These are phyloP conservation scores for Lycophotia porphyrea DNA, from an alignment of 2,888 invertebrate genomes.

Conservation along the genomic window DNA sequence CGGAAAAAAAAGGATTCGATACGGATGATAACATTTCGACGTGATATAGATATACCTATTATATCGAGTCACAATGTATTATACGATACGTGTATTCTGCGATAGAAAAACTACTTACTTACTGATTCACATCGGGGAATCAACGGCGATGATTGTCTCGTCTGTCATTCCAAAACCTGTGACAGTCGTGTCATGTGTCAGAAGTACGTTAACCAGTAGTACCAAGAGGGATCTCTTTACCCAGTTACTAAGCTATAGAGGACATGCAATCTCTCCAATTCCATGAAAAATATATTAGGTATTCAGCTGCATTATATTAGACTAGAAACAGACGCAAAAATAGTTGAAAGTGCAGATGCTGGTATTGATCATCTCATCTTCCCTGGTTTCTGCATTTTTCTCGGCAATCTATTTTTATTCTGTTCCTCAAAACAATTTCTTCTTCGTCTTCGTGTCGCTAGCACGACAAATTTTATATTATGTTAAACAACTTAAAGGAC, in stretches of 20 bases:
- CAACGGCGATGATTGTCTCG: background rate
- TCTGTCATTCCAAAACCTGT: background rate
- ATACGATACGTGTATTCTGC: conserved; percentile 25
- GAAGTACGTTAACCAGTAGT: background rate
- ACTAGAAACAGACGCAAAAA: background rate
- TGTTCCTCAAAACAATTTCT: too few species aligned
- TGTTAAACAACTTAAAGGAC: background rate
- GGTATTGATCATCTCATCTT: background rate
- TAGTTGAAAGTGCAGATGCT: background rate
- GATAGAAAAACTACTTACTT: background rate
- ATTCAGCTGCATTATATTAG: background rate
- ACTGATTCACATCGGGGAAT: conserved; percentile 1
- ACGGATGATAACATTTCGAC: conserved; percentile 46
- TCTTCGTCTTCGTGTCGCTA: too few species aligned
- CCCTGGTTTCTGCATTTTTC: background rate
- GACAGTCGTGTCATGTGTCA: background rate
- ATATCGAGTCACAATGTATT: conserved; percentile 17
- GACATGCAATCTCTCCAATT: background rate
- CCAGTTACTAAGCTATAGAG: background rate
- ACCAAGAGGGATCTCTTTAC: background rate
- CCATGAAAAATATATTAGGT: background rate
- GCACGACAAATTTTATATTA: too few species aligned
- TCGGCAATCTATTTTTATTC: background rate
- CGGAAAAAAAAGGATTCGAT: conserved; percentile 58
- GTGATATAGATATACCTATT: conserved; percentile 18